Evolutionary conservation across 2,888 invertebrate genomes (phyloP).

Genomic region (Nebria salina): DNA sequence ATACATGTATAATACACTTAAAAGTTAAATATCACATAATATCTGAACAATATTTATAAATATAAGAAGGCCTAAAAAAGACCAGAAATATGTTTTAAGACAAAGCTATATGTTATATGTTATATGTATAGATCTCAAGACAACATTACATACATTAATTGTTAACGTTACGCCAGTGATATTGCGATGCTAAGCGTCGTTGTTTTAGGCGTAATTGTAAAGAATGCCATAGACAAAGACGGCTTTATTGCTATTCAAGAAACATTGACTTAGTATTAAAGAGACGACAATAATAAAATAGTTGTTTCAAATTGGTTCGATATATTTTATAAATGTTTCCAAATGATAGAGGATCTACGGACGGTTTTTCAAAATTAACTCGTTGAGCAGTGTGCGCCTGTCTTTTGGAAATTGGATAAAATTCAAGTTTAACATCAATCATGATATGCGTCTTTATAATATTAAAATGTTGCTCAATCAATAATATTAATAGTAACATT

Average conservation of each 20-base stretch:
- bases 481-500: conserved; percentile 3
- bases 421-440: not conserved
- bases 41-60: conserved; percentile 40
- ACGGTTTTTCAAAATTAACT: not conserved
- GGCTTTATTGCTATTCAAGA: not conserved
- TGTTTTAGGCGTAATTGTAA: not conserved
- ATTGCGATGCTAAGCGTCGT: not conserved
- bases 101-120: conserved; percentile 29
- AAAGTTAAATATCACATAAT: conserved; percentile 43
- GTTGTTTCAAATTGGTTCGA: not conserved
- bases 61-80: not conserved
- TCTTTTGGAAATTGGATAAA: not conserved
- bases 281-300: not conserved
- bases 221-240: not conserved
- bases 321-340: not conserved
- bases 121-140: too few relatives aligned
- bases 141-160: too few relatives aligned
- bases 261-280: not conserved
- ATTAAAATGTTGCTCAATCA: conserved; percentile 6
- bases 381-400: not conserved
- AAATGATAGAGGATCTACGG: not conserved
- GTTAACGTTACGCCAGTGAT: too few relatives aligned
- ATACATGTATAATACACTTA: conserved; percentile 30
- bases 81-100: not conserved
- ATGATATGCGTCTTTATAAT: not conserved